These are phyloP conservation scores for Laterallus jamaicensis DNA, from an alignment of 2,113 vertebrate species.

Conservation along the genomic window DNA sequence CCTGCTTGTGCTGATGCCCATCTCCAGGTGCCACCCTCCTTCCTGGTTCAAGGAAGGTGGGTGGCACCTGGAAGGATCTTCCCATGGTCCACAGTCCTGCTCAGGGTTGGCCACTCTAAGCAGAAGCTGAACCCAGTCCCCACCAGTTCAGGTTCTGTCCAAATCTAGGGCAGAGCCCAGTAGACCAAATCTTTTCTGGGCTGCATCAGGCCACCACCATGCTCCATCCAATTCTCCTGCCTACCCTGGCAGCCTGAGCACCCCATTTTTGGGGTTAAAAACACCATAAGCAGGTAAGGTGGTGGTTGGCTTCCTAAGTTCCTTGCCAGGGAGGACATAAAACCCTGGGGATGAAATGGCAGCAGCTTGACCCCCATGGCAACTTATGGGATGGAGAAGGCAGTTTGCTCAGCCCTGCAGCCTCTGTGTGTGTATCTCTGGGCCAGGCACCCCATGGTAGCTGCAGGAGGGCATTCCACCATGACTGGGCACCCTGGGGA, in stretches of 20 bases:
- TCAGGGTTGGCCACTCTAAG: fast-evolving
- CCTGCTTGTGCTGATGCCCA: not conserved
- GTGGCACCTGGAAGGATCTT: too few species aligned
- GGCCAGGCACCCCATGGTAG: too few species aligned
- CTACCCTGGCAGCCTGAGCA: not conserved
- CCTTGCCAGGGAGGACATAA: not conserved
- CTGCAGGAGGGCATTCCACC: too few species aligned
- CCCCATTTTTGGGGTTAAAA: not conserved
- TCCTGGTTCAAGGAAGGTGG: not conserved
- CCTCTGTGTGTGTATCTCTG: not conserved
- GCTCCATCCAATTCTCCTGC: not conserved
- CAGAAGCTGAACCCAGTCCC: not conserved
- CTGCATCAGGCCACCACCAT: not conserved
- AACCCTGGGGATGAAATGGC: not conserved
- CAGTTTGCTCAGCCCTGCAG: not conserved
- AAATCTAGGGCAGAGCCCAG: not conserved
- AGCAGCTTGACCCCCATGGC: not conserved
- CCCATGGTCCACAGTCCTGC: fast-evolving
- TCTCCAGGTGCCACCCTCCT: not conserved
- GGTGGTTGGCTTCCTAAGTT: not conserved
- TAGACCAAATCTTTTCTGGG: not conserved
- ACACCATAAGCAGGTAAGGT: not conserved
- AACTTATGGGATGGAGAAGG: not conserved
- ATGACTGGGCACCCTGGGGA: not conserved
- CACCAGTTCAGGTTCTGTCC: not conserved